Evolutionary conservation across 2,888 invertebrate species (phyloP).

Genomic region (Campaea margaritaria): DNA sequence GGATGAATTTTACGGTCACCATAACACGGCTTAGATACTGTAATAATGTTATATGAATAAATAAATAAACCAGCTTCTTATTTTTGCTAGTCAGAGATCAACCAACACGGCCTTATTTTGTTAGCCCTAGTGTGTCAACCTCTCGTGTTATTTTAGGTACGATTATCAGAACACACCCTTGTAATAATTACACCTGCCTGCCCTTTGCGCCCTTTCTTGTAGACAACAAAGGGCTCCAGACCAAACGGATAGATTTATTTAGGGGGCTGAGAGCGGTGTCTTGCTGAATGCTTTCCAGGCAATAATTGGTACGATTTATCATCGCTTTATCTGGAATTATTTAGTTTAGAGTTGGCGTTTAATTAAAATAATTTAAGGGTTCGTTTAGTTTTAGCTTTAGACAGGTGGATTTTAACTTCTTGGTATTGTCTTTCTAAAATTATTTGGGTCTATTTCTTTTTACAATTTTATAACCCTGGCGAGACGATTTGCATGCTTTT

Average conservation of each 20-base stretch:
- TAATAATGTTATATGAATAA: too few species aligned
- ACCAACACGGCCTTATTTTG: too few species aligned
- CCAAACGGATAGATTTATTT: constrained; percentile 49
- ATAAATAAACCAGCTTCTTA: too few species aligned
- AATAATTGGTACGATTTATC: constrained; percentile 52
- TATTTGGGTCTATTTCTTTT: too few species aligned
- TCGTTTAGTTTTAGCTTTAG: background rate
- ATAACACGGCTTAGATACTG: too few species aligned
- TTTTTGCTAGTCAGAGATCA: too few species aligned
- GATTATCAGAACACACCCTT: constrained; percentile 5
- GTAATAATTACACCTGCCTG: constrained; percentile 4
- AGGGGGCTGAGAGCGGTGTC: constrained; percentile 36
- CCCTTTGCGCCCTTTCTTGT: constrained; percentile 9
- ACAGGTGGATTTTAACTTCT: too few species aligned
- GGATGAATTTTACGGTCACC: too few species aligned
- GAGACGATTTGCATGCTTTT: too few species aligned
- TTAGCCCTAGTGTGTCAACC: too few species aligned
- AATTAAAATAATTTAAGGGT: constrained; percentile 13
- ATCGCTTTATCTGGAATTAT: constrained; percentile 25
- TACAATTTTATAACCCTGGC: too few species aligned
- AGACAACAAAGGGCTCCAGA: constrained; percentile 36
- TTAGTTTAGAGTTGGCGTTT: constrained; percentile 24
- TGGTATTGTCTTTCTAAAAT: too few species aligned
- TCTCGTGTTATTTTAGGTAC: background rate
- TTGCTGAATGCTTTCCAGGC: constrained; percentile 42